Conservation (phyloP, 23 tunicate species). For the Halocynthia aurantium region DNA sequence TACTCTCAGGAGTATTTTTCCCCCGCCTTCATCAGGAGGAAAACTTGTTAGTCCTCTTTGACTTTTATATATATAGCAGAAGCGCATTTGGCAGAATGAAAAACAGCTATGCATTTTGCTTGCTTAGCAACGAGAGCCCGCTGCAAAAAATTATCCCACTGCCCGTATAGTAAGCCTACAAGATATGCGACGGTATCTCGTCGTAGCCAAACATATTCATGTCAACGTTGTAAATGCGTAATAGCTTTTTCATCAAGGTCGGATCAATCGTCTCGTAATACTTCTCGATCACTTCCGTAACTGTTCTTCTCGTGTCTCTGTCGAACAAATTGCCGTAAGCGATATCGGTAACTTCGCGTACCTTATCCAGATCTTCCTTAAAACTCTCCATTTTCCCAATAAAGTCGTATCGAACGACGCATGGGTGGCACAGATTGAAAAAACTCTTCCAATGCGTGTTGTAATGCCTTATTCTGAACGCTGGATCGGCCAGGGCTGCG, state of each 20-base stretch:
- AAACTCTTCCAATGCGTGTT: slow-evolving; percentile 26
- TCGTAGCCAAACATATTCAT: slow-evolving; percentile 13
- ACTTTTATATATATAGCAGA: no score
- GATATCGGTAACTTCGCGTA: not conserved
- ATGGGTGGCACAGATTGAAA: slow-evolving; percentile 28
- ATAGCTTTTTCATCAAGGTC: not conserved
- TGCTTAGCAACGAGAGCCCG: no score
- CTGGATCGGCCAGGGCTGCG: slow-evolving; percentile 14
- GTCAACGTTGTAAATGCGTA: slow-evolving; percentile 7
- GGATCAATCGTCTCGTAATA: not conserved
- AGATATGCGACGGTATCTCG: not conserved
- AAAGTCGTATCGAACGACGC: slow-evolving; percentile 33
- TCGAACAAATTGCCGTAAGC: not conserved
- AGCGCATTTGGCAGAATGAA: no score
- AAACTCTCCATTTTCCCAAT: slow-evolving; percentile 26
- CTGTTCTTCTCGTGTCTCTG: not conserved
- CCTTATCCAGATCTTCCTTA: slow-evolving; percentile 2
- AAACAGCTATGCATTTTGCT: no score
- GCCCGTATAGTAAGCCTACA: not conserved
- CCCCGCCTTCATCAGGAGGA: no score
- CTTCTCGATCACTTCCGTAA: not conserved
- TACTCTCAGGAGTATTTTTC: no score
- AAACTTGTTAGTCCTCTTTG: no score
- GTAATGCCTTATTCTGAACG: slow-evolving; percentile 6
- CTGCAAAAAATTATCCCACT: not conserved